These are phyloP conservation scores for Atrichornis clamosus DNA, from an alignment of 2,113 vertebrate species.

Conservation along the genomic window DNA sequence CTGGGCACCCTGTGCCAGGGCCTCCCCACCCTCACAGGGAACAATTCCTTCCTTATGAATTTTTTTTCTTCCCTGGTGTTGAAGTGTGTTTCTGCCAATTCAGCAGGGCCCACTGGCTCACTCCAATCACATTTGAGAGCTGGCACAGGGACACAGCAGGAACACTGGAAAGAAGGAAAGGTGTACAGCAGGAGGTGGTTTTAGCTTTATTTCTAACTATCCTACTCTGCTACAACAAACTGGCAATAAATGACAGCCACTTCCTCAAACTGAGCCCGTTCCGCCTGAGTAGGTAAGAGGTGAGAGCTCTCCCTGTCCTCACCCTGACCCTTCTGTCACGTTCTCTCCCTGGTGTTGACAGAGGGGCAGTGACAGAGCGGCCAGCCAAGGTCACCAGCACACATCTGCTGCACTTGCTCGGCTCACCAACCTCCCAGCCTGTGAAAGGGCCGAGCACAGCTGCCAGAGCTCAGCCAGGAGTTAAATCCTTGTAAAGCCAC, in stretches of 20 bases:
- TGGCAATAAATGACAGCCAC: not conserved
- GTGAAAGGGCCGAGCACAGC: not conserved
- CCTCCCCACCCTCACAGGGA: fast-evolving
- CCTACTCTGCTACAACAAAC: not conserved
- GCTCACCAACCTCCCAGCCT: not conserved
- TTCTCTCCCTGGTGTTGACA: not conserved
- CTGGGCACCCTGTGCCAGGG: not conserved
- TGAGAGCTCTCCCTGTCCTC: not conserved
- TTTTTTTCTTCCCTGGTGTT: not conserved
- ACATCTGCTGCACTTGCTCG: not conserved
- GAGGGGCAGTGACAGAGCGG: not conserved
- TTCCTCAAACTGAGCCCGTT: not conserved
- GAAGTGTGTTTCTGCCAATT: not conserved
- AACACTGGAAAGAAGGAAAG: not conserved
- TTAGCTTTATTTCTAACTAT: not conserved
- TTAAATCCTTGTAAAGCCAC: not conserved
- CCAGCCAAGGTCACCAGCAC: not conserved
- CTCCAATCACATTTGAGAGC: not conserved
- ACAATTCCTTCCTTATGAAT: not conserved
- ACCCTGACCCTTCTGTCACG: not conserved
- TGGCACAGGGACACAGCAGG: not conserved
- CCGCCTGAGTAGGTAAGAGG: not conserved
- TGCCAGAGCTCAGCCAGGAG: not conserved
- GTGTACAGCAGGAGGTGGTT: not conserved
- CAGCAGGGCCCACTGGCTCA: not conserved